Evolutionary conservation across 1,140 invertebrate species (phyloP), one percentile per base, ranked within the genome.

Genomic region (Ladona fulva): DNA sequence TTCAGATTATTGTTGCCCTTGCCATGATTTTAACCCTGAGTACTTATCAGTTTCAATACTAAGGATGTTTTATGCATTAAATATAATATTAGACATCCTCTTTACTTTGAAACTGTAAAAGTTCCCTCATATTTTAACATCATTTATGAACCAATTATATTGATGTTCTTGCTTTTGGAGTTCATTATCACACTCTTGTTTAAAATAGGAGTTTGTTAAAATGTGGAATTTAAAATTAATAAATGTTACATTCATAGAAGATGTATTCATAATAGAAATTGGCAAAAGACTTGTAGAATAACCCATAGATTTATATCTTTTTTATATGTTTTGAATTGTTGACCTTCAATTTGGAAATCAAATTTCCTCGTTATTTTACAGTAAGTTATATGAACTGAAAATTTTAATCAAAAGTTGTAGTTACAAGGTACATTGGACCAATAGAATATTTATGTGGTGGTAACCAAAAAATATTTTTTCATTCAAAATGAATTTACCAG

Each of bases 271-370:
- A 37, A 37, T 66, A 66, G 52, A 66, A 22, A 66, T 66, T 66
- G 52, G 52, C 52, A 22, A 37, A 37, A 37, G 52, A 66, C n/a
- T 16, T 66, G 52, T 22, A 66, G n/a, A 66, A 22, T 66, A 37
- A 37, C 29, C 29, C 29, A 66, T 66, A 66, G 52, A 19, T 22
- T 66, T 19, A 66, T 66, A 19, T 66, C 16, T 66, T 37, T 66
- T 66, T 66, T 66, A 66, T 66, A 66, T 66, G 52, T 66, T 66
- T 66, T 66, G 16, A 66, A 66, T 66, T 66, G 52, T 66, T 66
- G n/a, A 16, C 14, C n/a, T 66, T 66, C 52, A 66, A 66, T 3
- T 66, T 66, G 52, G 52, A 66, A 66, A 66, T 16, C 14, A 19
- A 66, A 66, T 66, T 16, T 66, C 52, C 52, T 66, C 44, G 19